Percentiles rank a stretch among this genome's conserved stretches.
These are phyloP conservation scores for Malurus melanocephalus DNA, from an alignment of 2,113 vertebrate genomes.

Conservation along the genomic window DNA sequence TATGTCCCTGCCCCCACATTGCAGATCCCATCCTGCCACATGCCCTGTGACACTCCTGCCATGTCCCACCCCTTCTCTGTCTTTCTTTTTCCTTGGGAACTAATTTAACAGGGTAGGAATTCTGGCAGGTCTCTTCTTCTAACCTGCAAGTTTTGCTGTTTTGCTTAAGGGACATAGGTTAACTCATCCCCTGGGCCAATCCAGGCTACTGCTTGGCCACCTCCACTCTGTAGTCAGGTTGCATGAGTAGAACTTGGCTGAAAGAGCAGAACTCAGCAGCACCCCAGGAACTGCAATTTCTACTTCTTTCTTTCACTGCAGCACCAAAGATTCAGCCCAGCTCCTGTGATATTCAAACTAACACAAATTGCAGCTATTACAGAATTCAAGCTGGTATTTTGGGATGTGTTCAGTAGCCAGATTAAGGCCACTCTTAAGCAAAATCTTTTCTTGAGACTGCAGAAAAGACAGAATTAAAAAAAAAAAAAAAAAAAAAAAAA, in stretches of 20 bases:
- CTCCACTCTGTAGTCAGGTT: background rate
- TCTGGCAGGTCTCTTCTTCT: background rate
- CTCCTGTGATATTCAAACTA: background rate
- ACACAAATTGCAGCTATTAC: background rate
- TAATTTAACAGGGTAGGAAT: background rate
- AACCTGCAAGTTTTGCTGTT: background rate
- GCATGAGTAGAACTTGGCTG: conserved; percentile 5
- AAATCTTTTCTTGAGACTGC: conserved; percentile 8
- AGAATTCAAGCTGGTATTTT: background rate
- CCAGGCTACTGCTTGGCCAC: background rate
- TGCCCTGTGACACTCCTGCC: background rate
- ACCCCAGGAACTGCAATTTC: conserved; percentile 22
- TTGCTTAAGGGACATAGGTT: background rate
- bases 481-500: background rate
- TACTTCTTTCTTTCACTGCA: background rate
- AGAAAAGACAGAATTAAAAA: background rate
- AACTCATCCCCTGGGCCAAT: background rate
- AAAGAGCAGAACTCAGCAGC: background rate
- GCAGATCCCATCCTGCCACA: too few species aligned
- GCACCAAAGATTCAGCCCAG: conserved; percentile 1
- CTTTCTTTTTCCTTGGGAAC: background rate
- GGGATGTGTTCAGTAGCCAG: background rate
- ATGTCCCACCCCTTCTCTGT: fast-evolving
- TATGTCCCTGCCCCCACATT: background rate
- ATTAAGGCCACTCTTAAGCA: background rate